Evolutionary conservation across 2,888 invertebrate genomes (phyloP), one percentile per base, ranked within the genome.

Genomic region (Callosobruchus maculatus): DNA sequence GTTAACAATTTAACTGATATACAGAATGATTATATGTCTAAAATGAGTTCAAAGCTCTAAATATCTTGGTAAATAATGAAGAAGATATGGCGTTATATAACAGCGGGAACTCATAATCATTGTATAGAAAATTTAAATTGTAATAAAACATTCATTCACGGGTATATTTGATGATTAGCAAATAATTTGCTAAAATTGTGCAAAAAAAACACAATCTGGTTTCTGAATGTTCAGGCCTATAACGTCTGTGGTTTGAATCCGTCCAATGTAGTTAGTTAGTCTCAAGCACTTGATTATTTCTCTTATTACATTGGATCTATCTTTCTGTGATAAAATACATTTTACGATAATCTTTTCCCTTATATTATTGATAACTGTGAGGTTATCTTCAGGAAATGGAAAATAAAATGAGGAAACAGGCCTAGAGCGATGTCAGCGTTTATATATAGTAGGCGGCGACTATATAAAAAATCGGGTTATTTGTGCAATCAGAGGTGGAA

Each of bases 401-500:
- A 77, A 75, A 71, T 73, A 77, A 76, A 77, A 75, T 73, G 77
- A 78, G 74, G 75, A 77, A 76, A 75, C 75, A 76, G 72, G 76
- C 77, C 74, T 77, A 76, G 49, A 49, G 75, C 75, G 70, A 74
- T 68, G 70, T 70, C 75, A 70, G 68, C 70, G 49, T 49, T 72
- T 71, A 72, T 73, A 75, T 74, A 74, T 71, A 69, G 20, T 69
- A 69, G 49, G 77, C 77, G 78, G 77, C 75, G 77, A 79, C 74
- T 77, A 78, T 80, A 81, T 78, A 80, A 79, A 82, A 81, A 84
- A 91, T 93, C 93, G 93, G 93, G 93, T 93, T 93, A 91, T 90
- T 92, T 93, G 93, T 93, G 93, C 93, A 93, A 93, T 93, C 92
- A 90, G 49, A 49, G 92, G 92, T 92, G 83, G 81, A 82, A 78